A percentile compares a stretch with the other conserved stretches of the same genome.
Conservation (phyloP, 2,888 invertebrate species). For the Ariolimax columbianus region DNA sequence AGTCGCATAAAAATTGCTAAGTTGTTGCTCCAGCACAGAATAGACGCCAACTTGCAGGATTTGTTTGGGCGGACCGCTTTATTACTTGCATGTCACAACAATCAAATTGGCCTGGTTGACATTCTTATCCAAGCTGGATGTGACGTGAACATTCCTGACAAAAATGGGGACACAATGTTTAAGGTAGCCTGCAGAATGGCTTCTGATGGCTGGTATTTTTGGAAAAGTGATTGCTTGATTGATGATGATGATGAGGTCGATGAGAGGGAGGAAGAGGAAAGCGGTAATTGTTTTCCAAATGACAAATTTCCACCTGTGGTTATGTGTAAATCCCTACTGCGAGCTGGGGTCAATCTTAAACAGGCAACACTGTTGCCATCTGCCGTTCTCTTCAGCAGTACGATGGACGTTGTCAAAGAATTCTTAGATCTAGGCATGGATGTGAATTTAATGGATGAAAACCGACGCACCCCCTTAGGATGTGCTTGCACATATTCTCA, state of each 20-base stretch:
- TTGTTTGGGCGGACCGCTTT: slow-evolving; percentile 35
- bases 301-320: slow-evolving; percentile 68
- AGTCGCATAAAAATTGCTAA: slow-evolving; percentile 25
- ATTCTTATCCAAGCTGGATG: slow-evolving; percentile 58
- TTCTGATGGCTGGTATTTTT: slow-evolving; percentile 70
- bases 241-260: slow-evolving; percentile 51
- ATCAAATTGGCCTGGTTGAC: slow-evolving; percentile 35
- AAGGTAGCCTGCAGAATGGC: slow-evolving; percentile 70
- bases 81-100: slow-evolving; percentile 36
- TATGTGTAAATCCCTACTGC: slow-evolving; percentile 68
- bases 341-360: slow-evolving; percentile 65
- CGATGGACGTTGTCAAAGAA: slow-evolving; percentile 64
- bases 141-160: slow-evolving; percentile 67
- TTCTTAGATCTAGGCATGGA: slow-evolving; percentile 71
- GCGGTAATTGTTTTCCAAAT: slow-evolving; percentile 43
- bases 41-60: slow-evolving; percentile 39
- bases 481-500: slow-evolving; percentile 67
- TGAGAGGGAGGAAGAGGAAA: neutral
- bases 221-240: slow-evolving; percentile 60
- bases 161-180: slow-evolving; percentile 68
- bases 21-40: slow-evolving; percentile 17
- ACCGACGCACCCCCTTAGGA: slow-evolving; percentile 71
- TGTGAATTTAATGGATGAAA: slow-evolving; percentile 73
- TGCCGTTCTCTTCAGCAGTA: slow-evolving; percentile 69
- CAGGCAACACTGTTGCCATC: slow-evolving; percentile 71